These are phyloP conservation scores for Maniola jurtina DNA, from an alignment of 1,140 invertebrate genomes.

Conservation along the genomic window DNA sequence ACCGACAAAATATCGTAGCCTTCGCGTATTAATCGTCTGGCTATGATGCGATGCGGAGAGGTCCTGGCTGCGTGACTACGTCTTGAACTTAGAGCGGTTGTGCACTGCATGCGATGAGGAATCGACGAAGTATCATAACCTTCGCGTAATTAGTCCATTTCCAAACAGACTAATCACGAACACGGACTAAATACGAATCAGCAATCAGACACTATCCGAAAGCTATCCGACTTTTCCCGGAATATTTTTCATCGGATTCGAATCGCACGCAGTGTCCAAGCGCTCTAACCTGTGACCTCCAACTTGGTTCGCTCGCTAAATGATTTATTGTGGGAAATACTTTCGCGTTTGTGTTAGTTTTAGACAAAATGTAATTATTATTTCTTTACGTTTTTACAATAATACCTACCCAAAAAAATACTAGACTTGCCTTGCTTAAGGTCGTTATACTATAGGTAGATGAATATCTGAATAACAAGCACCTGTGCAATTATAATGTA, in stretches of 20 bases:
- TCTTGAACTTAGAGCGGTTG: background rate
- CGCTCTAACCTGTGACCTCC: background rate
- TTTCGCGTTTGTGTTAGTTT: conserved; percentile 10
- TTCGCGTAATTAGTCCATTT: too few relatives aligned
- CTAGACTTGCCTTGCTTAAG: conserved; percentile 3
- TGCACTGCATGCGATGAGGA: background rate
- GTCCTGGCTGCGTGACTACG: conserved; percentile 1
- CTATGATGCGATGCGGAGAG: background rate
- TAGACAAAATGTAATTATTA: conserved; percentile 1
- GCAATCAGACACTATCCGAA: background rate
- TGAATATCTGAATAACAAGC: background rate
- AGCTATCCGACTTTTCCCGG: too few relatives aligned
- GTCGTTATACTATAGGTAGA: background rate
- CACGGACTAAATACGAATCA: background rate
- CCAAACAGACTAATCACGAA: too few relatives aligned
- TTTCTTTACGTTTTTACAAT: background rate
- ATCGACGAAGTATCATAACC: background rate
- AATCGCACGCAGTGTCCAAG: background rate
- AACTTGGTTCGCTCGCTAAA: background rate
- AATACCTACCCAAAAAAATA: background rate
- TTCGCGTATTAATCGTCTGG: conserved; percentile 3
- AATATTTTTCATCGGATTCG: background rate
- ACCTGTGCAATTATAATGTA: too few relatives aligned
- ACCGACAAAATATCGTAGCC: background rate
- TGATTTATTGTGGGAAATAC: conserved; percentile 11